Evolutionary conservation across 2,797 vertebrate species (phyloP).

Genomic region (Xenopus petersii): DNA sequence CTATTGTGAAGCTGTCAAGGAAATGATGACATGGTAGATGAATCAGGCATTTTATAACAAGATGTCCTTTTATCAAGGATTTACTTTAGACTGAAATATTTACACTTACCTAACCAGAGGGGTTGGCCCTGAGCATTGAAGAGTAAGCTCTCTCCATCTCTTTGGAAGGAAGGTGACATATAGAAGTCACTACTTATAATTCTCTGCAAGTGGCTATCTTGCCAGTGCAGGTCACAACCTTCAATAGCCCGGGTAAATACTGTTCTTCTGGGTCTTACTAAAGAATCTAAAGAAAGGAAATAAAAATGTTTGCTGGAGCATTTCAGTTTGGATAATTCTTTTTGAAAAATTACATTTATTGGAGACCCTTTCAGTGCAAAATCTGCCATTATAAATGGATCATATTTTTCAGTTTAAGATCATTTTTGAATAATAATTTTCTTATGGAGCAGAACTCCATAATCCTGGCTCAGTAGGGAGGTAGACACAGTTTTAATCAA

Average conservation of each 20-base stretch:
- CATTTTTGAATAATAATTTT: neutral
- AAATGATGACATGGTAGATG: too few relatives aligned
- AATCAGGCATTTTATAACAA: too few relatives aligned
- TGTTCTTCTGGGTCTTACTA: constrained; percentile 88
- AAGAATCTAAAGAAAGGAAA: constrained; percentile 73
- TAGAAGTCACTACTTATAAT: constrained; percentile 97
- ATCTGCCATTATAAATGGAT: too few relatives aligned
- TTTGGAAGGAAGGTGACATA: constrained; percentile 87
- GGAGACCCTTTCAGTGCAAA: too few relatives aligned
- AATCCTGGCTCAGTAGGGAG: constrained; percentile 4
- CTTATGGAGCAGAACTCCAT: neutral
- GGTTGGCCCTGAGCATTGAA: constrained; percentile 95
- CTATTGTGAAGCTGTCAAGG: too few relatives aligned
- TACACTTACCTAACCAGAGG: constrained; percentile 90
- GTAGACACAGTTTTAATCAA: constrained; percentile 31
- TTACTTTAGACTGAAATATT: constrained; percentile 2
- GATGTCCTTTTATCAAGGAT: too few relatives aligned
- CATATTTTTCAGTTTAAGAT: too few relatives aligned
- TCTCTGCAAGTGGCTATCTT: constrained; percentile 96
- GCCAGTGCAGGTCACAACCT: constrained; percentile 96
- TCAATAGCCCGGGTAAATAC: constrained; percentile 93
- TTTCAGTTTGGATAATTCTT: neutral
- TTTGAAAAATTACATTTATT: too few relatives aligned
- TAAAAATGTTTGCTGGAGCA: neutral
- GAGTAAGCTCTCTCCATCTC: constrained; percentile 88